Conservation (phyloP, 2,888 invertebrate species). For the Tinea semifulvella region DNA sequence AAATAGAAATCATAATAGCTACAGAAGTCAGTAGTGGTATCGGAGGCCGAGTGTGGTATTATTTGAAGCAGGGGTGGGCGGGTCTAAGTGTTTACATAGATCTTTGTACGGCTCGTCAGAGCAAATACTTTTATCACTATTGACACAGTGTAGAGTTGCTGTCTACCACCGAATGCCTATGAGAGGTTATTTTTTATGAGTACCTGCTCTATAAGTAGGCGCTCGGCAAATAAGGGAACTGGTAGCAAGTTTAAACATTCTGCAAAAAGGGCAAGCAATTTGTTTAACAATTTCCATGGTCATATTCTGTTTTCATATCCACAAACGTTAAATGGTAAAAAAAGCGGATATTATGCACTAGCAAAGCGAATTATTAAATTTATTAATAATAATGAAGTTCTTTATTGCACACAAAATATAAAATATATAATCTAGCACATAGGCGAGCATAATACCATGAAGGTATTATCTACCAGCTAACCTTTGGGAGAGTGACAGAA, state of each 20-base stretch:
- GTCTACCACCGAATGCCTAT: slow-evolving; percentile 44
- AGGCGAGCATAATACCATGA: no score
- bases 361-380: no score
- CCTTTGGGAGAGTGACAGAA: no score
- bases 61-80: slow-evolving; percentile 34
- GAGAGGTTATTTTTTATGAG: slow-evolving; percentile 34
- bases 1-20: slow-evolving; percentile 12
- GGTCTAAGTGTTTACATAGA: slow-evolving; percentile 48
- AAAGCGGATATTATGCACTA: no score
- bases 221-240: slow-evolving; percentile 4
- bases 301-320: no score
- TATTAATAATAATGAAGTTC: no score
- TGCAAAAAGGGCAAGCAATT: slow-evolving; percentile 4
- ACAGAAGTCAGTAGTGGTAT: slow-evolving; percentile 16
- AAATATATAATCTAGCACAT: no score
- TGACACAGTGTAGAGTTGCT: slow-evolving; percentile 55
- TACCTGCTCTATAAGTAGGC: neutral
- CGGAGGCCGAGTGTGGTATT: slow-evolving; percentile 13
- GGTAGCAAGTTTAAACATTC: slow-evolving; percentile 13
- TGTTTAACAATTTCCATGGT: neutral
- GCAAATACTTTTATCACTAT: slow-evolving; percentile 62
- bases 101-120: slow-evolving; percentile 54
- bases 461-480: no score
- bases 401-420: no score
- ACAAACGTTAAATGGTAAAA: no score